Evolutionary conservation across 2,797 vertebrate genomes (phyloP), one percentile per base, ranked within the genome.

Genomic region (Halcyon chelicuti): DNA sequence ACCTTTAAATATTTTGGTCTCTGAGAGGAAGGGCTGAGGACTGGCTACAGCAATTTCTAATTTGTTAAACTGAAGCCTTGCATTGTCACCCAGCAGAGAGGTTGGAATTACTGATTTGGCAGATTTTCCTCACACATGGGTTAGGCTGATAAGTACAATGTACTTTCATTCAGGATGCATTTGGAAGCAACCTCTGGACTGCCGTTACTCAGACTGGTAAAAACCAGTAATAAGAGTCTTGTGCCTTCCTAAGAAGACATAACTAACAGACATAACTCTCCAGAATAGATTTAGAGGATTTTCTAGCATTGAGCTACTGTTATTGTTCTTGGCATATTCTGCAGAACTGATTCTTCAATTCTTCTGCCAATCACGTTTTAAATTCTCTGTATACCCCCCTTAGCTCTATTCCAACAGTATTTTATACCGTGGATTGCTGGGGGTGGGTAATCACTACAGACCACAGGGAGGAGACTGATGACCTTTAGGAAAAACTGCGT

Each of bases 1-100:
- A 95, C 95, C 94, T 96, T 96, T 88, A 96, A 94, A 94, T 94
- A 94, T 94, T 95, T 96, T 90, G 94, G 94, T 94, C 35, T 72
- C 66, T 88, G 42, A n/a, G 49, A 94, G 62, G 92, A 89, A 76
- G 72, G 49, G 26, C 55, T 76, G 80, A 88, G 31, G 47, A 91
- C 84, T 23, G 35, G 91, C 73, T 93, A 80, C 58, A 93, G 82
- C 62, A 62, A 88, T 96, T 91, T 94, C 82, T 81, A 77, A 94
- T 96, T 90, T 75, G 89, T 92, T 92, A 77, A 93, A 91, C 61
- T 58, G 91, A 96, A 94, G 92, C 87, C 61, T 29, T 10, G 5
- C 65, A 77, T 72, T 93, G 91, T 96, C 29, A 89, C 57, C 47
- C 81, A 92, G 40, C 73, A 94, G 93, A 96, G 37, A 91, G 76